Evolutionary conservation across 2,113 vertebrate genomes (phyloP).

Genomic region (Rhea pennata): DNA sequence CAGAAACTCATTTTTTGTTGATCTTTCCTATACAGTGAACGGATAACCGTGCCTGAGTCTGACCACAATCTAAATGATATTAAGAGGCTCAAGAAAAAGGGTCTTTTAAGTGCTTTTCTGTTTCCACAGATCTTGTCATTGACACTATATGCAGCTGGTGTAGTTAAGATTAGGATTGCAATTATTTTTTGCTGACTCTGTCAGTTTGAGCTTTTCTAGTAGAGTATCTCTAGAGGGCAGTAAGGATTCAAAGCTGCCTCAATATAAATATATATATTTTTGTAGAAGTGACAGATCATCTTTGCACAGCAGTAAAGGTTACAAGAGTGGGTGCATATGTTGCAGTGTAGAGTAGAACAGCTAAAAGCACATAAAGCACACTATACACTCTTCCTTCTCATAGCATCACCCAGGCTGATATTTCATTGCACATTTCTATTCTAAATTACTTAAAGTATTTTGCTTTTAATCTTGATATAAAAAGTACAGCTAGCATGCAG

Average conservation of each 20-base stretch:
- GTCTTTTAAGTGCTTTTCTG: background rate
- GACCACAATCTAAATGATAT: background rate
- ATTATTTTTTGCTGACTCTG: constrained; percentile 70
- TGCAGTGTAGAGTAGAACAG: constrained; percentile 50
- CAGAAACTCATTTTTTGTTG: background rate
- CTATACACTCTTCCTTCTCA: constrained; percentile 15
- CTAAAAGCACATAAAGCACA: constrained; percentile 57
- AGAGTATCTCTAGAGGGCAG: constrained; percentile 80
- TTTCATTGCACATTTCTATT: constrained; percentile 35
- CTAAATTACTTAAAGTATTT: background rate
- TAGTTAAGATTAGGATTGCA: constrained; percentile 17
- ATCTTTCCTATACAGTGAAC: background rate
- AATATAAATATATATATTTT: background rate
- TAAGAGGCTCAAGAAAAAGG: background rate
- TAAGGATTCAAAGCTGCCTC: constrained; percentile 66
- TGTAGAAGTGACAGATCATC: constrained; percentile 68
- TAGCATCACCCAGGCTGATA: constrained; percentile 36
- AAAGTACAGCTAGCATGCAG: background rate
- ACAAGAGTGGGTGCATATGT: constrained; percentile 56
- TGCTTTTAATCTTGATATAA: background rate
- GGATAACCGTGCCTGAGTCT: background rate
- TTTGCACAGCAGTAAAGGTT: constrained; percentile 60
- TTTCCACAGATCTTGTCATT: constrained; percentile 21
- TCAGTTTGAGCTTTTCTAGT: constrained; percentile 64
- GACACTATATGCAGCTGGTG: constrained; percentile 3